Base-by-base conservation (phyloP, 2,888 invertebrate genomes). In the Oasisia sp. region DNA sequence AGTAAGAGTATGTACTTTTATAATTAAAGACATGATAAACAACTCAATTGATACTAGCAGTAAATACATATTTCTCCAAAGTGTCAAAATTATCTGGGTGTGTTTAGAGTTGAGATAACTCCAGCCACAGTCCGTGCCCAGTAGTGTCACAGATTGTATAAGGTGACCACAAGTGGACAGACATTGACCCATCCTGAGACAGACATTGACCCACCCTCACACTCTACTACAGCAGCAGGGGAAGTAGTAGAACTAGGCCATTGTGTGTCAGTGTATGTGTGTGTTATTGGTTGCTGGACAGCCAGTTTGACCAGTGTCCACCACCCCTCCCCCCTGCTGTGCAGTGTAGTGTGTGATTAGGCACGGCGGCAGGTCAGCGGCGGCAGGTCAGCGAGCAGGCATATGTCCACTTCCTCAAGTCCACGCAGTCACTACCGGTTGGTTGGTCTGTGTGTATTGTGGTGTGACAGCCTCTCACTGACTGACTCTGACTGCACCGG, bases 281-380 rank as follows among this genome's bases (percentile, higher is more conserved):
- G 7, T 74, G 74, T 74, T n/a, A 74, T 19, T 74, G 74, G 74
- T 74, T n/a, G 27, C 74, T 19, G 2, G 74, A 74, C 74, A 74
- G 74, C 74, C 74, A 74, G 74, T 74, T 74, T 74, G 74, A 74
- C 74, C 27, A 74, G 74, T 74, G 74, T 74, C 74, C 74, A 74
- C 74, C 27, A 19, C 74, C 74, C 74, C 11, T 19, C 56, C 56
- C 56, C 56, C 11, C 56, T 56, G 19, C 19, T 56, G 56, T 11
- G 7, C 74, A 74, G 74, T 74, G 74, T 14, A 50, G 14, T 50
- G 74, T 74, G 74, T 74, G 74, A 74, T 74, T 74, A 74, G 27
- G 27, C 74, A 2, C 3, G 74, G 14, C 74, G 5, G n/a, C 74
- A 74, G 74, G 74, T 74, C 74, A 74, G 14, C 3, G 74, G 14